Evolutionary conservation across 2,888 invertebrate species (phyloP).

Genomic region (Hyalella azteca): DNA sequence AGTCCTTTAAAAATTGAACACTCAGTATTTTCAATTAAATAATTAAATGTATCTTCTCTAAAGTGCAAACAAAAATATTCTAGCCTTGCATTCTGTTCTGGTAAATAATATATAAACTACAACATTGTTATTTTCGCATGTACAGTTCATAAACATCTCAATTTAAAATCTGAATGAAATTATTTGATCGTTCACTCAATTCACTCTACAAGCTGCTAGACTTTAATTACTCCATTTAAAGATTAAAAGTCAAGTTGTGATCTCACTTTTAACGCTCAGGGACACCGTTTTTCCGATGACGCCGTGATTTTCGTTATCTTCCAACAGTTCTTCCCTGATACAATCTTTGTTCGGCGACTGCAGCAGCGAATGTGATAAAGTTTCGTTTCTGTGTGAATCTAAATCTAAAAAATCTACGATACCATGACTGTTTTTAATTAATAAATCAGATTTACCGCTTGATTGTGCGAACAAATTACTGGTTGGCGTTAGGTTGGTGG

Average conservation of each 20-base stretch:
- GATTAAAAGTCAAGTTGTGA: not conserved
- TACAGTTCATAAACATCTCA: no score
- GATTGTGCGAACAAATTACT: not conserved
- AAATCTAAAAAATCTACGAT: not conserved
- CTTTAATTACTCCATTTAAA: no score
- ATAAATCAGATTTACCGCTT: not conserved
- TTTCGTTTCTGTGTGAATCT: not conserved
- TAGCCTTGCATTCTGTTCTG: no score
- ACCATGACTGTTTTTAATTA: not conserved
- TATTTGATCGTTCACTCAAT: no score
- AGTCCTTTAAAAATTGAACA: no score
- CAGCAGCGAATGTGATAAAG: not conserved
- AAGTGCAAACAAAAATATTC: no score
- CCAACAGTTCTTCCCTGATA: not conserved
- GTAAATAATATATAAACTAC: no score
- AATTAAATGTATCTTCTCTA: no score
- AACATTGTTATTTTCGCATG: no score
- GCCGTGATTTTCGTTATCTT: not conserved
- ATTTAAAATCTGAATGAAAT: no score
- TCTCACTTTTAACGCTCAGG: conserved; percentile 4
- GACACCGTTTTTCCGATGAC: not conserved
- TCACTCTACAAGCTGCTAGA: no score
- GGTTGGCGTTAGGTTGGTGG: not conserved
- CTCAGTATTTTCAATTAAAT: no score
- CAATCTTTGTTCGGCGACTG: not conserved